phyloP scores from a whole-genome alignment of 2,797 vertebrate genomes.

The Psittacula echo region DNA sequence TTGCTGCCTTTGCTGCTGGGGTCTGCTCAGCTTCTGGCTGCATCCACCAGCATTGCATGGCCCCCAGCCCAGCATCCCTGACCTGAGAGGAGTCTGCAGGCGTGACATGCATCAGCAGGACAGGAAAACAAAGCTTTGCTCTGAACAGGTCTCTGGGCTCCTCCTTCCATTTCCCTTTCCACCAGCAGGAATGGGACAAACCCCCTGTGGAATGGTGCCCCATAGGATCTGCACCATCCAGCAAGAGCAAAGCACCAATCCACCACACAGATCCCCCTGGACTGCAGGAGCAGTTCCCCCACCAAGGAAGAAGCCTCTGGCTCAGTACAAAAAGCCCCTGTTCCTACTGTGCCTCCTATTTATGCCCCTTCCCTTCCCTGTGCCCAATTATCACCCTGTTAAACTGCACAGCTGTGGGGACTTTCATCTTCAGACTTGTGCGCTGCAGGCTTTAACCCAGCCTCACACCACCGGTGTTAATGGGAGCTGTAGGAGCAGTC shows the following conservation, averaged over 20 bases:
- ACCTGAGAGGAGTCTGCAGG: not conserved
- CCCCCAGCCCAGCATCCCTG: not conserved
- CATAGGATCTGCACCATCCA: not conserved
- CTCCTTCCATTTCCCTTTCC: not conserved
- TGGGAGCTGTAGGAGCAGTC: not conserved
- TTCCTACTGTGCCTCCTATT: not conserved
- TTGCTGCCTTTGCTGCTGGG: not conserved
- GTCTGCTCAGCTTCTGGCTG: not conserved
- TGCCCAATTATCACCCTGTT: constrained; percentile 27
- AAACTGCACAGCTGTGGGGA: not conserved
- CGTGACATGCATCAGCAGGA: fast-evolving
- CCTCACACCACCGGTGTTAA: not conserved
- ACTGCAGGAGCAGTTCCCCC: not conserved
- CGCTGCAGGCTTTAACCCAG: not conserved
- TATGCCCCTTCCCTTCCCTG: not conserved
- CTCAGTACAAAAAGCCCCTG: not conserved
- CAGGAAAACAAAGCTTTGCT: not conserved
- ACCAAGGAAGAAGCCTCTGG: not conserved
- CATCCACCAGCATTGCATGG: fast-evolving
- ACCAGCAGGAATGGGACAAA: not conserved
- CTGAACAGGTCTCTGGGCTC: not conserved
- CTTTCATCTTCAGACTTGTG: not conserved
- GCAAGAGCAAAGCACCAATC: not conserved
- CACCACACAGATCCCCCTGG: not conserved
- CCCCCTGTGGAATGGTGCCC: not conserved